Evolutionary conservation across 2,797 vertebrate species (phyloP).

Genomic region (Lateolabrax maculatus): DNA sequence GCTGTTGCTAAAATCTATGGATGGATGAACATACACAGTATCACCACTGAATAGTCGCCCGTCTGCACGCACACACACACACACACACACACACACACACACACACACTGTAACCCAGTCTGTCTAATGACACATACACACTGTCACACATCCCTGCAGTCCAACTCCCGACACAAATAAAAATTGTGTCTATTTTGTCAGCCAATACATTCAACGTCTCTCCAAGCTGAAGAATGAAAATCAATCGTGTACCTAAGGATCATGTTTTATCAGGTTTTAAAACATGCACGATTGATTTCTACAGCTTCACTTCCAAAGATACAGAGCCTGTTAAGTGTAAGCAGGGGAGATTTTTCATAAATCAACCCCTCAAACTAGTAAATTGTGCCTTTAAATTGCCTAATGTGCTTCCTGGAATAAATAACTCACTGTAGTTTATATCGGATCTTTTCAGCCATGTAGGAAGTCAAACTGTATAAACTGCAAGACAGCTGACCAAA

Average conservation of each 20-base stretch:
- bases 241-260: conserved; percentile 50
- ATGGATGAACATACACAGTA: conserved; percentile 45
- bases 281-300: conserved; percentile 51
- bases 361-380: not conserved
- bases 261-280: conserved; percentile 61
- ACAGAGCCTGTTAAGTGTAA: not conserved
- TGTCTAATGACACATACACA: conserved; percentile 58
- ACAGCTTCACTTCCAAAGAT: not conserved
- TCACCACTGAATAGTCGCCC: conserved; percentile 48
- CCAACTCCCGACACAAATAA: conserved; percentile 62
- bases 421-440: too few relatives aligned
- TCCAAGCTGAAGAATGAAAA: conserved; percentile 51
- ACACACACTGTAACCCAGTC: conserved; percentile 2
- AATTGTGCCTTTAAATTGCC: not conserved
- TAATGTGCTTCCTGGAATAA: not conserved
- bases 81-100: conserved; percentile 33
- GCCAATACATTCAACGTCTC: conserved; percentile 14
- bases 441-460: too few relatives aligned
- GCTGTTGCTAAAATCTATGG: conserved; percentile 65
- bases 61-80: conserved; percentile 28
- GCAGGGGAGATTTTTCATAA: not conserved
- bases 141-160: conserved; percentile 63
- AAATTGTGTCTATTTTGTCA: conserved; percentile 61
- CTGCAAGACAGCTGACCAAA: too few relatives aligned
- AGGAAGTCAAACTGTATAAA: too few relatives aligned